Evolutionary conservation across 64 coral and sea anemone species (phyloP).

Genomic region (Dendronephthya gigantea): DNA sequence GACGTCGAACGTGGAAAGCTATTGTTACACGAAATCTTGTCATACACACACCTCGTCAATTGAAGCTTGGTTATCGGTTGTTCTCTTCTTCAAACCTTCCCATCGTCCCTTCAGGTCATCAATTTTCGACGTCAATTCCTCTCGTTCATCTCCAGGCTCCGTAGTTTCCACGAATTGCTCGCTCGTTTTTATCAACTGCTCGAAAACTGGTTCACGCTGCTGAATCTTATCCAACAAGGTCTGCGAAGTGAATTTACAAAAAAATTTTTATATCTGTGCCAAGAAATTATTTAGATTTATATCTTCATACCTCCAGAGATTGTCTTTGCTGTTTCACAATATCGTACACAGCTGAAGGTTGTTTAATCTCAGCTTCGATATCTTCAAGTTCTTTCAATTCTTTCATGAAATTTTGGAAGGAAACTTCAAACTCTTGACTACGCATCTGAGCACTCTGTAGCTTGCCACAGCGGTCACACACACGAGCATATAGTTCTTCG

Average conservation of each 20-base stretch:
- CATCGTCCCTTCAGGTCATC: slow-evolving; percentile 58
- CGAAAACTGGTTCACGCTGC: slow-evolving; percentile 64
- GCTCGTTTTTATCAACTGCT: slow-evolving; percentile 71
- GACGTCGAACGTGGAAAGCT: no score
- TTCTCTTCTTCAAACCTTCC: slow-evolving; percentile 52
- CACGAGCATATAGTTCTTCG: slow-evolving; percentile 10
- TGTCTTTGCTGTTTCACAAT: background rate
- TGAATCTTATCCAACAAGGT: slow-evolving; percentile 51
- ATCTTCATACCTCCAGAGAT: background rate
- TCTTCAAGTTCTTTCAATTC: background rate
- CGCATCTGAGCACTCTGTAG: background rate
- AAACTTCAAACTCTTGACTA: slow-evolving; percentile 8
- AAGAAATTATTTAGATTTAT: no score
- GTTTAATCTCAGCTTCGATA: background rate
- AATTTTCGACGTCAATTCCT: slow-evolving; percentile 62
- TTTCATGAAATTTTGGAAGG: background rate
- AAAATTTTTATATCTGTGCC: background rate
- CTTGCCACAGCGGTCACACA: slow-evolving; percentile 3
- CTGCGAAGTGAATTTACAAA: slow-evolving; percentile 8
- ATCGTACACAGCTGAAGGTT: background rate
- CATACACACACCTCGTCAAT: slow-evolving; percentile 28
- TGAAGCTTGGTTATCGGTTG: slow-evolving; percentile 41
- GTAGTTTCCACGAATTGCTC: slow-evolving; percentile 60
- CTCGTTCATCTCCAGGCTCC: slow-evolving; percentile 75
- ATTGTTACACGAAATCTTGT: no score